Base-by-base conservation (phyloP, 2,797 vertebrate genomes). In the Thamnophis elegans region DNA sequence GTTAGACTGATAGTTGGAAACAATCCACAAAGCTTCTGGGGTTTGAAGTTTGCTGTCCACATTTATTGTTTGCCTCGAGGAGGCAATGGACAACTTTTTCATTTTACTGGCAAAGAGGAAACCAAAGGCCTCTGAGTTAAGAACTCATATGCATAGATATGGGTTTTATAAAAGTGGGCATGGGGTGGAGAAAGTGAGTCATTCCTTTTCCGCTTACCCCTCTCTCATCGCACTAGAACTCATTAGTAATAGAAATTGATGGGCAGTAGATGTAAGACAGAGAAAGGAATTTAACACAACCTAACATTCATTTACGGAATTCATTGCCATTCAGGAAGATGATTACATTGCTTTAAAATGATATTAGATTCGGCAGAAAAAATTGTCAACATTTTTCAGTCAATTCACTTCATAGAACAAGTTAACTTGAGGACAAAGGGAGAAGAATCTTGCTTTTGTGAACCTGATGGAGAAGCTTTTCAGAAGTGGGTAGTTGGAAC, bases 61-160 rank as follows among this genome's bases (percentile, higher is more conserved):
- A 65, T 88, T 91, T 93, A 93, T 93, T 93, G 92, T 93, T 93
- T 82, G 96, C 88, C 0, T 1, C 28, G 32, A 90, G 13, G 87
- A 94, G 92, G 60, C 91, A 78, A 82, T 25, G 89, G 14, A 26
- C 73, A 4, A 0, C 0, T 4, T 88, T 32, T 93, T 85, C 6
- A 0, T 90, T 88, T 90, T 36, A 0, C 16, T 58, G 14, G 0
- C 5, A 68, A 6, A 28, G 90, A 62, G 93, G 89, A 90, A 93
- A 85, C 60, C 93, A 87, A 14, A 55, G 2, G 54, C 65, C 88
- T 60, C 1, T 0, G 0, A 25, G 95, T 92, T 59, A 93, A 88
- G 58, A 91, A 87, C 55, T 42, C 85, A 94, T 78, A 59, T 5
- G 0, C 36, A 47, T 4, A 0, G 89, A 32, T n/a, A 60, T 25